phyloP scores from a whole-genome alignment of 1,140 invertebrate species.

The Gonatopus flavifemur region DNA sequence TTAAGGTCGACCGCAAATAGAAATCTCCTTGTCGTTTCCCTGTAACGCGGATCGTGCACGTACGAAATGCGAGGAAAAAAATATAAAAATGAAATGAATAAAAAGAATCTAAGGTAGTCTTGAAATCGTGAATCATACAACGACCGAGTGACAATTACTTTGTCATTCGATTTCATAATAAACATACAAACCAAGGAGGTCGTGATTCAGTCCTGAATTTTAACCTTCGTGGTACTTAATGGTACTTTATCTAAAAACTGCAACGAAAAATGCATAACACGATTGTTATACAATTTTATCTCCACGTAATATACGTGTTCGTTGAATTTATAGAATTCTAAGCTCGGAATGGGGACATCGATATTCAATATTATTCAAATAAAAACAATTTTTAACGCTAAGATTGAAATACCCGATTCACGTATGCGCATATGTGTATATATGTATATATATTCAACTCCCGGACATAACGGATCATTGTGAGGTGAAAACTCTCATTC shows the following conservation, averaged over 20 bases:
- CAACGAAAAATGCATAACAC: not conserved
- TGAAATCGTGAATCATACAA: no score
- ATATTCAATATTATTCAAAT: no score
- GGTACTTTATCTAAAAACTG: not conserved
- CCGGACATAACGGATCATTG: conserved; percentile 35
- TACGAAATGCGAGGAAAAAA: not conserved
- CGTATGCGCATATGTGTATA: no score
- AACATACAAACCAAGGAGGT: not conserved
- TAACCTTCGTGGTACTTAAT: not conserved
- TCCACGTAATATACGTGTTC: no score
- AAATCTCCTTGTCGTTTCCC: conserved; percentile 19
- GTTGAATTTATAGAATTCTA: no score
- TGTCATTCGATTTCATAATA: not conserved
- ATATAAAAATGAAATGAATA: not conserved
- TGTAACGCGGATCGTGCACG: conserved; percentile 2
- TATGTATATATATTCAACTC: no score
- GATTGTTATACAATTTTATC: no score
- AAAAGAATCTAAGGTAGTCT: not conserved
- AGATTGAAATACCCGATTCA: no score
- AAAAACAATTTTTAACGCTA: no score
- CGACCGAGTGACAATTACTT: no score
- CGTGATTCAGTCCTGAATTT: not conserved
- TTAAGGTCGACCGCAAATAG: conserved; percentile 30
- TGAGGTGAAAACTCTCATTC: no score
- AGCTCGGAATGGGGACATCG: no score